Conservation (phyloP, 2,113 vertebrate species). For the Prionailurus bengalensis region DNA sequence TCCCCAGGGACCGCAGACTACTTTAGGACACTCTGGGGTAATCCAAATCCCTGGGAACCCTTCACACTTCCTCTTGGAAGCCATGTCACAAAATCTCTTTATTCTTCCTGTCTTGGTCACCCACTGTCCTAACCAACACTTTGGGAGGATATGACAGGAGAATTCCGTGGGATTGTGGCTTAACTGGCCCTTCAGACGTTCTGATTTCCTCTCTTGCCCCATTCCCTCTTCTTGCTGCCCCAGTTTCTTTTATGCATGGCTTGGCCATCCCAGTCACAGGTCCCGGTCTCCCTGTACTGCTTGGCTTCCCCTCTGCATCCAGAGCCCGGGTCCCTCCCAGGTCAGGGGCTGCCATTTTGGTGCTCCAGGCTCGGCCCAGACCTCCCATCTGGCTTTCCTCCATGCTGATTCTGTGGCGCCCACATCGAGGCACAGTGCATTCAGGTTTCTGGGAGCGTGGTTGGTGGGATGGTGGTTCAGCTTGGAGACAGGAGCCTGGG, state of each 20-base stretch:
- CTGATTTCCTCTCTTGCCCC: neutral
- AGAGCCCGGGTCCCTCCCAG: neutral
- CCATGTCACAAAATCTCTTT: neutral
- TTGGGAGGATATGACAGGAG: neutral
- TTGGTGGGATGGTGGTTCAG: neutral
- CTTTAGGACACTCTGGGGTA: no score
- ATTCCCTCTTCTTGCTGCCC: neutral
- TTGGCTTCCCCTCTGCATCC: neutral
- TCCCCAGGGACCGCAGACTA: neutral
- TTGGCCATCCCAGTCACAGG: rapidly evolving
- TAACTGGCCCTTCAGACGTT: neutral
- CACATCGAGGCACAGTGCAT: rapidly evolving
- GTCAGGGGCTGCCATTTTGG: neutral
- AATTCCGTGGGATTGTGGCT: neutral
- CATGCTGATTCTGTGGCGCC: rapidly evolving
- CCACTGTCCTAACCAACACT: neutral
- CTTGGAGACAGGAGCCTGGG: neutral
- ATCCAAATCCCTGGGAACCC: neutral
- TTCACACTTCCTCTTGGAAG: neutral
- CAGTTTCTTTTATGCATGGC: neutral
- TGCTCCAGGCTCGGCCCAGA: neutral
- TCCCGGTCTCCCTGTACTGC: neutral
- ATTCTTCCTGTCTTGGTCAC: slow-evolving; percentile 4
- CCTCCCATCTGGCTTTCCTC: neutral
- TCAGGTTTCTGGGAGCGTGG: neutral